Evolutionary conservation across 2,113 vertebrate species (phyloP).

Genomic region (Nyctibius bracteatus): DNA sequence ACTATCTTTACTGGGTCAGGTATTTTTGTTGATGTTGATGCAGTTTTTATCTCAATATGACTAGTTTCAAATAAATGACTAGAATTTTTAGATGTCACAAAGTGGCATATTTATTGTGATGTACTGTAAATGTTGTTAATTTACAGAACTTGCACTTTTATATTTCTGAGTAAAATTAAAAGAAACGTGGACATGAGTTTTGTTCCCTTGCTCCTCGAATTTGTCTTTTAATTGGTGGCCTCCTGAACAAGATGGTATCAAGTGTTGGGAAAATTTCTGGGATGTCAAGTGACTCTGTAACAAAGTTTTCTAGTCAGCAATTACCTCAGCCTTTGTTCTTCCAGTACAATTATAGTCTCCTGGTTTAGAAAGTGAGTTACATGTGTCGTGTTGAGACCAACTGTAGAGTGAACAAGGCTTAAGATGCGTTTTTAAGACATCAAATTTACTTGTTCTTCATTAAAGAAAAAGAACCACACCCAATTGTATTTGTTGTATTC

Average conservation of each 20-base stretch:
- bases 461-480: neutral
- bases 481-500: neutral
- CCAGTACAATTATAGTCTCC: neutral
- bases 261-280: neutral
- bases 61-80: slow-evolving; percentile 43
- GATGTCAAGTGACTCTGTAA: neutral
- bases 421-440: neutral
- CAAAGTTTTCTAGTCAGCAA: neutral
- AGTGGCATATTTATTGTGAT: slow-evolving; percentile 68
- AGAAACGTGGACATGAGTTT: neutral
- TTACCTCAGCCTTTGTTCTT: slow-evolving; percentile 33
- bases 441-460: neutral
- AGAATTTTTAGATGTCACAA: slow-evolving; percentile 57
- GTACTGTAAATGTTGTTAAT: slow-evolving; percentile 63
- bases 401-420: neutral
- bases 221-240: neutral
- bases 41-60: slow-evolving; percentile 59
- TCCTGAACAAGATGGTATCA: neutral
- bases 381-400: neutral
- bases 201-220: slow-evolving; percentile 24
- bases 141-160: slow-evolving; percentile 71
- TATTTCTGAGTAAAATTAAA: slow-evolving; percentile 69
- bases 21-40: slow-evolving; percentile 63
- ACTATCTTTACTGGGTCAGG: slow-evolving; percentile 49
- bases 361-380: neutral